phyloP scores from a whole-genome alignment of 2,113 vertebrate species.

The Chelonoidis abingdonii region DNA sequence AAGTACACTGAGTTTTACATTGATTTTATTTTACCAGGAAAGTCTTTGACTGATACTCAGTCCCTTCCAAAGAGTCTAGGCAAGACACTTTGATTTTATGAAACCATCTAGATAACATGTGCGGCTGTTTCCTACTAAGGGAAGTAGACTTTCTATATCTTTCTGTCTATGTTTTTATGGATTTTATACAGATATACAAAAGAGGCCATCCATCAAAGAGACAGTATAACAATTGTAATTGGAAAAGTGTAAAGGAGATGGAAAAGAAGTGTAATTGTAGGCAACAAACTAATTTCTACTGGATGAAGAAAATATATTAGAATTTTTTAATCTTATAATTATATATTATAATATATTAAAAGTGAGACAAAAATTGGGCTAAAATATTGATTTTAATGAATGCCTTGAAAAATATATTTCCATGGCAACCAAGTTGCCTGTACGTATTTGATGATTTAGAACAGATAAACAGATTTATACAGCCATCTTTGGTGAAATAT shows the following conservation, averaged over 20 bases:
- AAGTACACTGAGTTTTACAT: background rate
- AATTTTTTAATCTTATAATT: background rate
- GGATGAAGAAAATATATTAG: background rate
- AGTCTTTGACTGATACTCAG: background rate
- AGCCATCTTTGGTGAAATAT: background rate
- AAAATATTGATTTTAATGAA: background rate
- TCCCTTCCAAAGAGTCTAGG: background rate
- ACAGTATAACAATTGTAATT: background rate
- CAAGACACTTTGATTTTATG: background rate
- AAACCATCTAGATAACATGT: background rate
- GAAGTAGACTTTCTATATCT: background rate
- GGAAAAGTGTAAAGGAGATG: background rate
- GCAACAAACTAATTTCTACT: background rate
- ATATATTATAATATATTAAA: background rate
- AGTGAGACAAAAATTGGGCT: background rate
- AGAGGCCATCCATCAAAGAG: background rate
- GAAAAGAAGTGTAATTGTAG: background rate
- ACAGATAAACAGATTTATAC: background rate
- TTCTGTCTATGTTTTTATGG: background rate
- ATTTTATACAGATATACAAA: slow-evolving; percentile 16
- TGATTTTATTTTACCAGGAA: background rate
- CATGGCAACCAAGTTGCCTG: background rate
- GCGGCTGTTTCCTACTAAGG: background rate
- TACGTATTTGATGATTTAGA: background rate
- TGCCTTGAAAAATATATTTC: background rate